These are phyloP conservation scores for Genyomyrus donnyi DNA, from an alignment of 2,113 vertebrate genomes.

Conservation along the genomic window DNA sequence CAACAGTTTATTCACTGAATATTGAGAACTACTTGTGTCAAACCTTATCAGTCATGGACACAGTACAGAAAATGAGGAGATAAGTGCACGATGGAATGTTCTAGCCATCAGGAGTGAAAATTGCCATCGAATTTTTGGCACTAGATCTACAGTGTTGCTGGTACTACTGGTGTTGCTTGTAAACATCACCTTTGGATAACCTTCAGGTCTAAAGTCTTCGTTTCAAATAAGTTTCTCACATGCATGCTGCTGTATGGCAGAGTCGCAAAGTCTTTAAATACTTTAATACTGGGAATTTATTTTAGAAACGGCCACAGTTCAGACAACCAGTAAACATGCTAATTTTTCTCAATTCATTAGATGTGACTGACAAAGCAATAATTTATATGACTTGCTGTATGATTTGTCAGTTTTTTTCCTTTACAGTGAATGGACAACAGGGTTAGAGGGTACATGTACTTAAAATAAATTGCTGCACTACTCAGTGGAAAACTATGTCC, in stretches of 20 bases:
- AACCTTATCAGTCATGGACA: not conserved
- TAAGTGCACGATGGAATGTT: not conserved
- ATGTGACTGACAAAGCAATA: not conserved
- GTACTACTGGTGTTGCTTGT: not conserved
- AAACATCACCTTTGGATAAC: not conserved
- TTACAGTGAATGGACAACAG: not conserved
- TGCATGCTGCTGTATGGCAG: not conserved
- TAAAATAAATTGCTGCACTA: not conserved
- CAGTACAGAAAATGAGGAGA: not conserved
- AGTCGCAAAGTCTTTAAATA: not conserved
- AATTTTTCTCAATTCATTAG: not conserved
- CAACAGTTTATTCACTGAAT: not conserved
- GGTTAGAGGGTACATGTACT: not conserved
- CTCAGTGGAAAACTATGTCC: not conserved
- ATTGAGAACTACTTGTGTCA: not conserved
- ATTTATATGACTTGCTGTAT: not conserved
- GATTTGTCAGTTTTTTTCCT: not conserved
- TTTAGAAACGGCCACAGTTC: not conserved
- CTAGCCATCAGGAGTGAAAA: not conserved
- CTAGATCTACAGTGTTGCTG: not conserved
- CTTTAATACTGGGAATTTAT: not conserved
- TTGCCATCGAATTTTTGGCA: not conserved
- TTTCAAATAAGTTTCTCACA: not conserved
- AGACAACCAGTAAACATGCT: not conserved
- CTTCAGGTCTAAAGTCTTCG: not conserved